Conservation (phyloP, 2,113 vertebrate species). For the Bostrychus sinensis region DNA sequence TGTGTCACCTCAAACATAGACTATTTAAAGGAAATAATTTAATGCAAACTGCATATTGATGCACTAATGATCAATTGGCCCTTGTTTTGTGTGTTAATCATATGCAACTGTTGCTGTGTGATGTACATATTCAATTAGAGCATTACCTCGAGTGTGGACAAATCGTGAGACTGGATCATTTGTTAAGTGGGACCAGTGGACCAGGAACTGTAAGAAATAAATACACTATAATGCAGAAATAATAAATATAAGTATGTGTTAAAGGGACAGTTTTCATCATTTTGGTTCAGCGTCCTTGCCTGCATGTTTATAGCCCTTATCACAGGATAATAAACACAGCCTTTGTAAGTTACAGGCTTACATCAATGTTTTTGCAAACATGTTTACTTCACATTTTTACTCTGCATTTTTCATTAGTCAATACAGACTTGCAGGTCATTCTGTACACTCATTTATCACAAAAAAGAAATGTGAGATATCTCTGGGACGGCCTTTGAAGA, state of each 20-base stretch:
- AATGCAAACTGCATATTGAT: slow-evolving; percentile 99
- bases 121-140: slow-evolving; percentile 91
- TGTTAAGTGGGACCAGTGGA: slow-evolving; percentile 12
- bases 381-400: background rate
- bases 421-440: slow-evolving; percentile 14
- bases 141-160: slow-evolving; percentile 75
- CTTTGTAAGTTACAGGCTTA: background rate
- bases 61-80: slow-evolving; percentile 95
- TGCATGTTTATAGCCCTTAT: background rate
- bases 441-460: slow-evolving; percentile 16
- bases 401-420: background rate
- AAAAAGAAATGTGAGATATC: slow-evolving; percentile 25
- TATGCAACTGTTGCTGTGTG: slow-evolving; percentile 91
- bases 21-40: slow-evolving; percentile 95
- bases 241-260: background rate
- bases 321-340: background rate
- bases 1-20: slow-evolving; percentile 93
- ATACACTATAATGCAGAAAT: background rate
- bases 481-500: slow-evolving; percentile 65
- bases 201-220: slow-evolving; percentile 71
- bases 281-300: background rate
- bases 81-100: slow-evolving; percentile 91
- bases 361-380: background rate
- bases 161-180: slow-evolving; percentile 76
- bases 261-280: background rate